Evolutionary conservation across 2,888 invertebrate species (phyloP), one percentile per base, ranked within the genome.

Genomic region (Dione vanillae): DNA sequence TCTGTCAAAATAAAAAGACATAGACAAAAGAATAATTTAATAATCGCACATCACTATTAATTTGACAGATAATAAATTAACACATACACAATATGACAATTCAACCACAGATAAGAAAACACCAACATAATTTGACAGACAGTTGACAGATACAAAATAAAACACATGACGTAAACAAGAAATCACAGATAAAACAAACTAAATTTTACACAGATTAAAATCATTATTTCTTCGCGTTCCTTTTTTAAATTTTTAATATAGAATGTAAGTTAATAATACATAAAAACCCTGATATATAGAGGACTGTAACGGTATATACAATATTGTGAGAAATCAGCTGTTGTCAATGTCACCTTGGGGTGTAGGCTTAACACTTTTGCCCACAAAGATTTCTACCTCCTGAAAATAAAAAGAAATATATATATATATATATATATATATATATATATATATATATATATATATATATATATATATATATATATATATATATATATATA

Each of bases 351-450:
- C 91, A 0, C 91, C 92, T 47, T 47, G 77, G 80, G 0, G 89
- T 85, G 16, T 79, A 0, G 89, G 83, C 70, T 89, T 89, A 1
- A 83, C 79, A 11, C 76, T 78, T 66, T 87, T 91, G 49, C 91
- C 91, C 2, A 93, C 92, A 78, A 91, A 93, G 71, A 93, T 93
- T 79, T 93, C 92, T 20, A 93, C 92, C 77, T 92, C 92, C 92
- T 93, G 87, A 1, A 81, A 82, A 62, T 6, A 65, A 67, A 71
- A 52, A 67, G 11, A 43, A 9, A 56, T n/a, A 47, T 9, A 19
- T 19, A 49, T 49, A 19, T 3, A 3, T 27, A 2, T 27, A 27
- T 27, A 27, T n/a, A n/a, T n/a, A n/a, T n/a, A n/a, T n/a, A n/a
- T n/a, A n/a, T n/a, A n/a, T n/a, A n/a, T n/a, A n/a, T n/a, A n/a